Base-by-base conservation (phyloP, 23 tunicate genomes). In the Halocynthia roretzi region DNA sequence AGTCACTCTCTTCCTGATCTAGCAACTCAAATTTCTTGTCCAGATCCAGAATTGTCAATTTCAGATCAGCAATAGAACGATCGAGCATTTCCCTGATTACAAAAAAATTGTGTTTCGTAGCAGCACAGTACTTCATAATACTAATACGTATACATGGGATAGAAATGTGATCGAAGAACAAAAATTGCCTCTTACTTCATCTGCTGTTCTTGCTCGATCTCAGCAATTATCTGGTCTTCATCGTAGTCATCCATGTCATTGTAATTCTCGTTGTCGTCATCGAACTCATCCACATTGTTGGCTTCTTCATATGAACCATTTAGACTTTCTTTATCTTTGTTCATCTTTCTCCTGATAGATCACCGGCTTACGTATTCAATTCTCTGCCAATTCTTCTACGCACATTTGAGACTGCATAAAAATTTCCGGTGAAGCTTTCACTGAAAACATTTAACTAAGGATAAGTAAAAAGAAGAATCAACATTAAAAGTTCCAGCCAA, bases 1-100 rank as follows among this genome's bases (percentile, higher is more conserved):
- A 89, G 63, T 89, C 96, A 76, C 74, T 84, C 60, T 88, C 96
- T 69, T 89, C 96, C 0, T 74, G 52, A 62, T 89, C 88, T 1
- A 89, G 21, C 74, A 74, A 56, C 54, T 76, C 53, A 61, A 50
- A 69, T 62, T 89, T 84, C 18, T 67, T 56, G 14, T 89, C 96
- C 51, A 89, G 54, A 57, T 89, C 88, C 8, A 51, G 51, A 22
- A 89, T 82, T 5, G 96, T 89, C 6, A 17, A 80, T 62, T 84
- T 81, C 7, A 89, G 72, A 44, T 80, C 96, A 8, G 54, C 53
- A 10, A 81, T 58, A 0, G 96, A 89, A 52, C 80, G 88, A 23
- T 89, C 85, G 62, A 89, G 65, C 96, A 89, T 89, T 52, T 80
- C 82, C 58, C 93, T 87, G 75, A 11, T 31, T 31, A 31, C 44